Evolutionary conservation across 2,797 vertebrate genomes (phyloP).

Genomic region (Hydrolagus colliei): DNA sequence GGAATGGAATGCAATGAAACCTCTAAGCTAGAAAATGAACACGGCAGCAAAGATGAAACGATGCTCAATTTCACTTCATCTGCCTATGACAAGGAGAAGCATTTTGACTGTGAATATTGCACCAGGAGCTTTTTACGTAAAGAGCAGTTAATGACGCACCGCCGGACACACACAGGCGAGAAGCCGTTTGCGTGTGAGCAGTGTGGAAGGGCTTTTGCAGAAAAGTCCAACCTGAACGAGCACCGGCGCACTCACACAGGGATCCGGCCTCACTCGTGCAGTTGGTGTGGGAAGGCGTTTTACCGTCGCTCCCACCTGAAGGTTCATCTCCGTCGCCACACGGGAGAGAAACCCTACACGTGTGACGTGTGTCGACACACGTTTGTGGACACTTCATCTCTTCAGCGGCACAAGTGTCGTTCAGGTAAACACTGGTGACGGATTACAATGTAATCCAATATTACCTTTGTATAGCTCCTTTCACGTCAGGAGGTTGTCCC

Average conservation of each 20-base stretch:
- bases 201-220: conserved; percentile 64
- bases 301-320: conserved; percentile 70
- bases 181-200: conserved; percentile 62
- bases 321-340: conserved; percentile 64
- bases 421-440: background rate
- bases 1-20: background rate
- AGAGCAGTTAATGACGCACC: conserved; percentile 66
- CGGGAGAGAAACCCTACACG: conserved; percentile 66
- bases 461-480: too few species aligned
- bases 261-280: conserved; percentile 64
- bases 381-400: conserved; percentile 4
- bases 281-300: conserved; percentile 62
- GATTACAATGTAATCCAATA: too few species aligned
- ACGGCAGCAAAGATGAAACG: background rate
- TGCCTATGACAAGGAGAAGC: conserved; percentile 43
- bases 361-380: conserved; percentile 55
- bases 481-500: too few species aligned
- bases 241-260: conserved; percentile 66
- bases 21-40: background rate
- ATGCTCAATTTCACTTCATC: background rate
- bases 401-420: background rate
- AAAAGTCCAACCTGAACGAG: conserved; percentile 64
- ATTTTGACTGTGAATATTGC: conserved; percentile 63
- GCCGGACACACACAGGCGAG: conserved; percentile 57
- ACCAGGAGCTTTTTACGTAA: conserved; percentile 61